Evolutionary conservation across 2,797 vertebrate genomes (phyloP), one percentile per base, ranked within the genome.

Genomic region (Spatula versicolor): DNA sequence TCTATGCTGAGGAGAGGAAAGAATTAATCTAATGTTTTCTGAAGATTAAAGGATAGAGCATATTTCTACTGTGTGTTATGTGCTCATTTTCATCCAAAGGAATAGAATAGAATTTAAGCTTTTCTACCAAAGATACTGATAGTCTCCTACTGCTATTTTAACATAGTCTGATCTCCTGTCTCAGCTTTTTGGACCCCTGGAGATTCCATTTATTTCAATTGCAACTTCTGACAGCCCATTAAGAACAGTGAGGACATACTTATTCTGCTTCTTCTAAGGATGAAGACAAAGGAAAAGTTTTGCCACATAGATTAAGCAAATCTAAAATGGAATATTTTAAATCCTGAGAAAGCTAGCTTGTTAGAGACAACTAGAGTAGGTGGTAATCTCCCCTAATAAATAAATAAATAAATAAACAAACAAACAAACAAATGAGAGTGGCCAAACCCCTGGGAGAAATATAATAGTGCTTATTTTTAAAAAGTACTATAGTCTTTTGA

Each of bases 1-100:
- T 55, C 20, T 66, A 9, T 0, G 0, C 2, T 58, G 1, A 1
- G 26, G 4, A 56, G 3, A 71, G 6, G 58, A 91, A 88, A 86
- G 1, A 78, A 45, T 75, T 50, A 35, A 66, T 54, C 9, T 5
- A 6, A 8, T 9, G 7, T 58, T 79, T 83, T 78, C 77, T 41
- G 58, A 67, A 50, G 8, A 83, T 45, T 68, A 72, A 64, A 83
- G 28, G 8, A n/a, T 18, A 63, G 9, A 72, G 3, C 7, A 19
- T 62, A 33, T 64, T 81, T 88, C 45, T 83, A 31, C 7, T 4
- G 0, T 58, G 22, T 25, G 9, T 60, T 78, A 28, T 33, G 6
- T n/a, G 10, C 4, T 43, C 48, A 11, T 84, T 93, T 68, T 7
- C 8, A 46, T 71, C 31, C 58, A 79, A 94, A 82, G 3, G 5